phyloP scores from a whole-genome alignment of 2,113 vertebrate genomes.

The Protomyctophum bolini region DNA sequence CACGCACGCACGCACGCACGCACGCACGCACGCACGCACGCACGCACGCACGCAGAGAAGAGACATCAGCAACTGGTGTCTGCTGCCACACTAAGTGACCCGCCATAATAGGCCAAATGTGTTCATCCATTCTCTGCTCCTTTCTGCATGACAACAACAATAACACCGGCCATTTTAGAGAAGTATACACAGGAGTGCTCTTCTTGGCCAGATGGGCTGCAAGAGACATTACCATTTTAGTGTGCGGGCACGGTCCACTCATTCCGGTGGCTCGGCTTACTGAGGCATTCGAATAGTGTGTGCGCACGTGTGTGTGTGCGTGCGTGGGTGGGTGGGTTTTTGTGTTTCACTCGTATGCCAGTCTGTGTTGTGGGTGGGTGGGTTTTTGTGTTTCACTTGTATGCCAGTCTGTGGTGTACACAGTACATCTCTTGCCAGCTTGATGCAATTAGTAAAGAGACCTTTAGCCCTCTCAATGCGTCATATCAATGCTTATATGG shows the following conservation, averaged over 20 bases:
- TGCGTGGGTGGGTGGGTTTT: not conserved
- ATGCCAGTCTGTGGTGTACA: too few species aligned
- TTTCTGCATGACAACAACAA: conserved; percentile 58
- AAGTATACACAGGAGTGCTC: conserved; percentile 54
- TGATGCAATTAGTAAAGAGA: too few species aligned
- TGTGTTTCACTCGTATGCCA: too few species aligned
- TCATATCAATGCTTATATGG: too few species aligned
- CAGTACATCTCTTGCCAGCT: too few species aligned
- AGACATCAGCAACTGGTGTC: conserved; percentile 59
- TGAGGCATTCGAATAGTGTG: conserved; percentile 31
- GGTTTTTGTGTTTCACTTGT: too few species aligned
- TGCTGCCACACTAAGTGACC: conserved; percentile 55
- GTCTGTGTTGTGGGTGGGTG: too few species aligned
- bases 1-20: conserved; percentile 29
- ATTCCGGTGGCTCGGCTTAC: not conserved
- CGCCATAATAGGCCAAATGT: conserved; percentile 61
- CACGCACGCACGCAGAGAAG: not conserved
- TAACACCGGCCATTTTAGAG: conserved; percentile 52
- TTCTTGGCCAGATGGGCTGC: conserved; percentile 50
- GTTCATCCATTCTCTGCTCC: conserved; percentile 49
- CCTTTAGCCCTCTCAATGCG: too few species aligned
- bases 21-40: conserved; percentile 11
- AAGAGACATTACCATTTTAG: conserved; percentile 25
- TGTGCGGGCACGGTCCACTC: not conserved
- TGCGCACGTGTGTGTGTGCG: not conserved